Conservation (phyloP, 2,113 vertebrate species). For the Xyrauchen texanus region DNA sequence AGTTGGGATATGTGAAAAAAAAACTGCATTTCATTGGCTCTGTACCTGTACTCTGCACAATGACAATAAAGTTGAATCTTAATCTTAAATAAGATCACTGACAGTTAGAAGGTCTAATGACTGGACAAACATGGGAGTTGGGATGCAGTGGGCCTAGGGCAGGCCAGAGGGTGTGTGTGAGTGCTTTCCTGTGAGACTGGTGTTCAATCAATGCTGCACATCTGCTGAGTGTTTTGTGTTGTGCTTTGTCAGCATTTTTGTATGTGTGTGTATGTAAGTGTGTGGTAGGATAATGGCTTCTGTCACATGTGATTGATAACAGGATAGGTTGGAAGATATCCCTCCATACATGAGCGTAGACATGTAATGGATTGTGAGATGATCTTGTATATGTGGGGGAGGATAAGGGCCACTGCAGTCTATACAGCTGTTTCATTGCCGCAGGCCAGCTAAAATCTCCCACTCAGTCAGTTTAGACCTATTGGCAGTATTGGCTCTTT, state of each 20-base stretch:
- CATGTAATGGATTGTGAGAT: not conserved
- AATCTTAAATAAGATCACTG: too few relatives aligned
- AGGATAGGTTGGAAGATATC: slow-evolving; percentile 14
- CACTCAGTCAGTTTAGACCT: slow-evolving; percentile 25
- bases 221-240: slow-evolving; percentile 27
- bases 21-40: too few relatives aligned
- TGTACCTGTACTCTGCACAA: too few relatives aligned
- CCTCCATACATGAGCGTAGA: slow-evolving; percentile 3
- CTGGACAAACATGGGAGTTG: slow-evolving; percentile 19
- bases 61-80: too few relatives aligned
- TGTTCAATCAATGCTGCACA: slow-evolving; percentile 19
- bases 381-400: slow-evolving; percentile 22
- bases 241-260: slow-evolving; percentile 35
- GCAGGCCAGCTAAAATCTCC: slow-evolving; percentile 14
- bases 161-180: not conserved
- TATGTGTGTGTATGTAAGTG: slow-evolving; percentile 8
- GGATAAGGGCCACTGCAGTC: slow-evolving; percentile 20
- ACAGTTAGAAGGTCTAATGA: slow-evolving; percentile 27
- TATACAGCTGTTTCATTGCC: not conserved
- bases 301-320: slow-evolving; percentile 31
- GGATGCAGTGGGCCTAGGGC: not conserved
- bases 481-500: slow-evolving; percentile 34
- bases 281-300: slow-evolving; percentile 20
- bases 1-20: too few relatives aligned
- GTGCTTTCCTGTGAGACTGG: slow-evolving; percentile 16